phyloP scores from a whole-genome alignment of 1,140 invertebrate species.

The Leucophenga varia region DNA sequence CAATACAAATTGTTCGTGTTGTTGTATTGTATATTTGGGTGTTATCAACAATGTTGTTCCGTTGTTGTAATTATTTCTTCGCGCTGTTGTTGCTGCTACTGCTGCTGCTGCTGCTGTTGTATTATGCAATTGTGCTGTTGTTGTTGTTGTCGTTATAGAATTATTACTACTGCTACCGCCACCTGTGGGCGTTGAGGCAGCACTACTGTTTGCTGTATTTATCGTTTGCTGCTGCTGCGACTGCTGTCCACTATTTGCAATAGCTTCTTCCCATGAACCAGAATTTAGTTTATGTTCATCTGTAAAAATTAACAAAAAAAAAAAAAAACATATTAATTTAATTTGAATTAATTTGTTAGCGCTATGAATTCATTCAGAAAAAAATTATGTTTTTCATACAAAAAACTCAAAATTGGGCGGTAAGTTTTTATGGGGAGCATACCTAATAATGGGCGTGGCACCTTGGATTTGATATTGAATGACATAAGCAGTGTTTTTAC shows the following conservation, averaged over 20 bases:
- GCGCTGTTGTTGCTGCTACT: slow-evolving; percentile 11
- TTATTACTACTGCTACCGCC: too few relatives aligned
- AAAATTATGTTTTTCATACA: too few relatives aligned
- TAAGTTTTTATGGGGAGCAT: too few relatives aligned
- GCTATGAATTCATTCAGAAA: too few relatives aligned
- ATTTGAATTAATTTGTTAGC: slow-evolving; percentile 2
- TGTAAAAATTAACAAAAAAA: slow-evolving; percentile 6
- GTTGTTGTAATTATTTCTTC: slow-evolving; percentile 11
- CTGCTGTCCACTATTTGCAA: slow-evolving; percentile 27
- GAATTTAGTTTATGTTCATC: slow-evolving; percentile 50
- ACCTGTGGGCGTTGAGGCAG: too few relatives aligned
- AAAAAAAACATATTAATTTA: slow-evolving; percentile 1
- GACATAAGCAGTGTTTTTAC: too few relatives aligned
- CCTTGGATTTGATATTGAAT: too few relatives aligned
- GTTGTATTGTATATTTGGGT: slow-evolving; percentile 14
- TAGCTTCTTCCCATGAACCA: slow-evolving; percentile 50
- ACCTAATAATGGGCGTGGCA: too few relatives aligned
- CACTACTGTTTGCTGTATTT: too few relatives aligned
- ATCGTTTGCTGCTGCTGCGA: slow-evolving; percentile 13
- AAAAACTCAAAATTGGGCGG: too few relatives aligned
- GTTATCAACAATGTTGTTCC: slow-evolving; percentile 15
- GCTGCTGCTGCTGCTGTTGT: slow-evolving; percentile 15
- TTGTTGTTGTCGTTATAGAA: too few relatives aligned
- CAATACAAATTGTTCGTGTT: slow-evolving; percentile 21
- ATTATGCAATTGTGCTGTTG: too few relatives aligned